A percentile compares a stretch with the other conserved stretches of the same genome.
phyloP scores from a whole-genome alignment of 2,113 vertebrate genomes.

The Crotalus horridus region DNA sequence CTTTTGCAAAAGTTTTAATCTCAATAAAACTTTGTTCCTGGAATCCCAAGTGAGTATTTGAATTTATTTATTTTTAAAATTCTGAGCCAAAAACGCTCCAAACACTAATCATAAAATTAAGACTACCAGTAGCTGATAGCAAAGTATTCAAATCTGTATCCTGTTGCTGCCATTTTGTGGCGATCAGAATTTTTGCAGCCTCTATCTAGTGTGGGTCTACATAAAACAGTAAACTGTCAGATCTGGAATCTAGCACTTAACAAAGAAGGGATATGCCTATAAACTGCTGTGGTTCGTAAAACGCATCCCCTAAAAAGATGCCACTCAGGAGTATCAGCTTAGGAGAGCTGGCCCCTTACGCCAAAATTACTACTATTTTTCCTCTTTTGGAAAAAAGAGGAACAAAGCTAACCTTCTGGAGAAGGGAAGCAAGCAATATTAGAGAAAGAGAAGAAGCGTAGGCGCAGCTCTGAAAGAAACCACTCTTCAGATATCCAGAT shows the following conservation, averaged over 20 bases:
- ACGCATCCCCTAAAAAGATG: not conserved
- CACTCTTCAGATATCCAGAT: not conserved
- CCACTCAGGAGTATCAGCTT: not conserved
- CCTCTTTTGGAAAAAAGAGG: too few relatives aligned
- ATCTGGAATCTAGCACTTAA: not conserved
- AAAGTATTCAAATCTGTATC: not conserved
- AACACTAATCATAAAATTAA: not conserved
- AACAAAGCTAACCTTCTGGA: not conserved
- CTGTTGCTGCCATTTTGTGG: not conserved
- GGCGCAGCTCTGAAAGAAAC: not conserved
- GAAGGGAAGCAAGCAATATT: not conserved
- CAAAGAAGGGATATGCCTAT: not conserved
- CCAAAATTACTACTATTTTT: not conserved
- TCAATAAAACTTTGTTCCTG: too few relatives aligned
- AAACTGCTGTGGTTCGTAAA: not conserved
- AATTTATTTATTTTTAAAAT: too few relatives aligned
- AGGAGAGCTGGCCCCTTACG: not conserved
- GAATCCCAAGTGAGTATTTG: too few relatives aligned
- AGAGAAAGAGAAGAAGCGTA: not conserved
- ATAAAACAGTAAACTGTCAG: not conserved
- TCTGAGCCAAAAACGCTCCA: too few relatives aligned
- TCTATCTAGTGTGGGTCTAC: not conserved
- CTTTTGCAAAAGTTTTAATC: too few relatives aligned
- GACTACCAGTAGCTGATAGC: not conserved
- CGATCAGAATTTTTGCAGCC: not conserved